Evolutionary conservation across 2,113 vertebrate species (phyloP).

Genomic region (Colaptes auratus): DNA sequence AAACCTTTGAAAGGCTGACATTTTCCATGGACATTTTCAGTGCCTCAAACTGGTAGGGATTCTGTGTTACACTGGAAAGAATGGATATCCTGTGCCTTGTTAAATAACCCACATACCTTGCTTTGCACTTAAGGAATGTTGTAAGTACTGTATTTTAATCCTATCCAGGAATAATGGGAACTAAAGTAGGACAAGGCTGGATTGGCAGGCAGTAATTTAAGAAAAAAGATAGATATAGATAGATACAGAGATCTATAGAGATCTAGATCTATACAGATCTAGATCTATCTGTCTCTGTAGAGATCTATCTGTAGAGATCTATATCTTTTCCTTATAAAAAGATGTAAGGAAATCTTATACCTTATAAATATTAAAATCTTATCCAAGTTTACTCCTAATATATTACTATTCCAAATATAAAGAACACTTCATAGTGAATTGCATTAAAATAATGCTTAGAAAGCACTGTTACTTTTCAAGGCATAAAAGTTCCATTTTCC

Average conservation of each 20-base stretch:
- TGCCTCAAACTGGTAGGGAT: neutral
- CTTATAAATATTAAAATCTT: no score
- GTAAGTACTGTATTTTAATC: neutral
- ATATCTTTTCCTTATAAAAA: no score
- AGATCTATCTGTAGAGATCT: no score
- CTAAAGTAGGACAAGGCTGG: neutral
- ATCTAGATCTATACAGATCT: no score
- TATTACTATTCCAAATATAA: neutral
- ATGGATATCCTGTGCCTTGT: conserved; percentile 27
- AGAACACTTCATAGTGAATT: conserved; percentile 20
- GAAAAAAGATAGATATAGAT: neutral
- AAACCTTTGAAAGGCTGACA: conserved; percentile 45
- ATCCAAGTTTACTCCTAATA: no score
- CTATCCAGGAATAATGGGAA: neutral
- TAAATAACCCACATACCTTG: conserved; percentile 16
- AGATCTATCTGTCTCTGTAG: no score
- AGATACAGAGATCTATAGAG: no score
- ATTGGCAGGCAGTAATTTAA: conserved; percentile 23
- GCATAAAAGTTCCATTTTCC: neutral
- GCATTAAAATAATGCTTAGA: conserved; percentile 41
- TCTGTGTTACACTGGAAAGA: conserved; percentile 56
- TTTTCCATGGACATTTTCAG: neutral
- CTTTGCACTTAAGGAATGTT: conserved; percentile 62
- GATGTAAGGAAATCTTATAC: no score
- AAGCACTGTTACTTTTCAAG: conserved; percentile 34